Conservation (phyloP, 2,113 vertebrate species). For the Cottus gobio region DNA sequence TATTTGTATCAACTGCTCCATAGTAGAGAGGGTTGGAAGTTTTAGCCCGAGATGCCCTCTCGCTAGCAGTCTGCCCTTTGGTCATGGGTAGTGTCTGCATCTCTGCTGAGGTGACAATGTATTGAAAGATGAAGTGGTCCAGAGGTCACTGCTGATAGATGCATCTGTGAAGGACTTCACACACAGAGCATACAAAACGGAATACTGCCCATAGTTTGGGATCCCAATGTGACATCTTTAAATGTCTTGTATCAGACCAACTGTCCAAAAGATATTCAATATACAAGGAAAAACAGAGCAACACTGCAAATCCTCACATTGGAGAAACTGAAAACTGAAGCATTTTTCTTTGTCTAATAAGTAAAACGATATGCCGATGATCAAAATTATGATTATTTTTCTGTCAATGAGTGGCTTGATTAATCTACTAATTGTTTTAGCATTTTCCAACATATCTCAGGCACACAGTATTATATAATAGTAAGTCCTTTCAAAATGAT, state of each 20-base stretch:
- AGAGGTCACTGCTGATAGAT: conserved; percentile 64
- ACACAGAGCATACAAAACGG: background rate
- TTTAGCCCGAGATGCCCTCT: conserved; percentile 1
- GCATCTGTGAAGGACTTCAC: background rate
- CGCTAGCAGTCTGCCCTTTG: conserved; percentile 46
- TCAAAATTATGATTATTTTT: background rate
- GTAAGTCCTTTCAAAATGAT: background rate
- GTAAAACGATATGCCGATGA: background rate
- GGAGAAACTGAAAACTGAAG: background rate
- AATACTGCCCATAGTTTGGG: background rate
- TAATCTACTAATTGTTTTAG: background rate
- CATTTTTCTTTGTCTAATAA: background rate
- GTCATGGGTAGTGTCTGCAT: conserved; percentile 48
- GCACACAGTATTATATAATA: background rate
- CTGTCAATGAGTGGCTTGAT: background rate
- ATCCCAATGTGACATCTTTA: background rate
- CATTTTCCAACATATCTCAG: background rate
- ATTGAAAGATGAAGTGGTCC: conserved; percentile 63
- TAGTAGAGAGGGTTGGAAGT: background rate
- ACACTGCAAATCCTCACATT: background rate
- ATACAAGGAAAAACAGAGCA: background rate
- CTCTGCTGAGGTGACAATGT: conserved; percentile 54
- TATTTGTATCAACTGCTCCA: conserved; percentile 14
- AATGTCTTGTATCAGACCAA: background rate
- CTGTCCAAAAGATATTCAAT: background rate